phyloP scores from a whole-genome alignment of 2,888 invertebrate species.

The Agrotis exclamationis region DNA sequence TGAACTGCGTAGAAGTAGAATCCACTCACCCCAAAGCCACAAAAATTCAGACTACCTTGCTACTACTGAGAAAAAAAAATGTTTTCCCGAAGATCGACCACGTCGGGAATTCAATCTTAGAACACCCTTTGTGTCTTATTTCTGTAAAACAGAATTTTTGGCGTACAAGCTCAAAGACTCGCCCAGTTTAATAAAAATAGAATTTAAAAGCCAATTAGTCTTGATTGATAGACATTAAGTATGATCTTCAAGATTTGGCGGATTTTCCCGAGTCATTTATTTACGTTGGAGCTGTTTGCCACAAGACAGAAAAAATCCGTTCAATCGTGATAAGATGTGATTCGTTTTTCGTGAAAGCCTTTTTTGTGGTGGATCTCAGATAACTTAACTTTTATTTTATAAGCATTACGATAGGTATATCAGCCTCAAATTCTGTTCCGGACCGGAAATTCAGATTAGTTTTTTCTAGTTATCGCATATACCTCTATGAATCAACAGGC shows the following conservation, averaged over 20 bases:
- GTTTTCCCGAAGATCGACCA: no score
- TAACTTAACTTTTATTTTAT: background rate
- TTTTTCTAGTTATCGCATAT: no score
- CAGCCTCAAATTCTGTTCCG: background rate
- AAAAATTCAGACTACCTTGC: no score
- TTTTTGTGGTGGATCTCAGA: background rate
- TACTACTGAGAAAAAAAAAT: no score
- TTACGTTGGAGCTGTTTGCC: slow-evolving; percentile 5
- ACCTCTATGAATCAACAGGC: background rate
- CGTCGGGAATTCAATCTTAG: no score
- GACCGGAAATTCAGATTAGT: background rate
- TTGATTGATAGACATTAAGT: slow-evolving; percentile 25
- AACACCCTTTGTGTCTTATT: no score
- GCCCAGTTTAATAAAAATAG: background rate
- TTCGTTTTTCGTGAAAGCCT: slow-evolving; percentile 5
- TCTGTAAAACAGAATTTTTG: background rate
- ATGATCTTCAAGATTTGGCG: slow-evolving; percentile 13
- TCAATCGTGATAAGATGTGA: slow-evolving; percentile 13
- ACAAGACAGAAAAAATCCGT: background rate
- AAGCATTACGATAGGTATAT: background rate
- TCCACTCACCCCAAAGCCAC: no score
- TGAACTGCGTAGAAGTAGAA: no score
- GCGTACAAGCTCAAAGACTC: background rate
- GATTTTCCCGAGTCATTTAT: slow-evolving; percentile 16
- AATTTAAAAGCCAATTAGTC: slow-evolving; percentile 19